Evolutionary conservation across 2,888 invertebrate species (phyloP), one percentile per base, ranked within the genome.

Genomic region (Chalcis sispes): DNA sequence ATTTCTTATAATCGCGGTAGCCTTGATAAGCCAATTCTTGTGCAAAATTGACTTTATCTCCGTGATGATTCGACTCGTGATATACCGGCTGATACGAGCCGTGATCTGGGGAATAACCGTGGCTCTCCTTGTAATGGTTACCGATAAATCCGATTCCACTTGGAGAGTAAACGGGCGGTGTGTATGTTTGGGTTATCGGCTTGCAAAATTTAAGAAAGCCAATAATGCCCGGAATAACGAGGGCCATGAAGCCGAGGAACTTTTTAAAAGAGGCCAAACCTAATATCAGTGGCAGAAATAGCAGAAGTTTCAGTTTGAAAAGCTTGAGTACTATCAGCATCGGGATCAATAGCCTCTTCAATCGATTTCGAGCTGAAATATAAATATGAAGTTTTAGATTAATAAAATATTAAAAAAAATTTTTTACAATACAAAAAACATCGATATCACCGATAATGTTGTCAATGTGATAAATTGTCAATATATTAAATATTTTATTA

Each of bases 171-270:
- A 94, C 93, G 0, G 94, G 94, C 0, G 86, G 87, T 59, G 88
- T 84, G 76, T 86, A 85, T 69, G 77, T 82, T 2, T 91, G 91
- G 13, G 92, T 85, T 81, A 92, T 91, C 0, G 95, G 95, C 82
- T 94, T 95, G 90, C 95, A 96, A 82, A 96, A 91, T 86, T 95
- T 95, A 88, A 95, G 95, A 90, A 95, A 96, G 36, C 94, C 96
- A 83, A 96, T 95, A 0, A 95, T 89, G 79, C 95, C 94, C 70
- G 96, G 96, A 78, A 96, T 90, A 48, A 95, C 91, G 36, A 96
- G 92, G 13, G 95, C 95, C 84, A 95, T 90, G 87, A 96, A 93
- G 54, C 95, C 95, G 0, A 96, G 91, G 87, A 96, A 91, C 85
- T 96, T 96, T 89, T 96, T 95, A 85, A 96, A 94, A 64, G 96